Percentiles rank a stretch among this genome's conserved stretches.
Conservation (phyloP, 2,113 vertebrate genomes). For the Lycaon pictus region DNA sequence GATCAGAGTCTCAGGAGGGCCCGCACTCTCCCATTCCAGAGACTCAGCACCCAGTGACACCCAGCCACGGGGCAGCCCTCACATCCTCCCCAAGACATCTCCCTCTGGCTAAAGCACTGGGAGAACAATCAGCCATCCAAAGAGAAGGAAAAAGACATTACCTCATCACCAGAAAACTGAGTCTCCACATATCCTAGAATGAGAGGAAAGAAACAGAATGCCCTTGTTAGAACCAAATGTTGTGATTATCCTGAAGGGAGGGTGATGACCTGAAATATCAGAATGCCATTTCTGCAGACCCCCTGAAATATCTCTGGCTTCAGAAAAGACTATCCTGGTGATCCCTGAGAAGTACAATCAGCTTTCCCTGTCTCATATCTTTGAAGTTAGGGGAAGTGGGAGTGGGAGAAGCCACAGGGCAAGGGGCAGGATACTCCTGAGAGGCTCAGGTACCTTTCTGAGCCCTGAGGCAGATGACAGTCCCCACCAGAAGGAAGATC, state of each 20-base stretch:
- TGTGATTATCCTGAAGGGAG: not conserved
- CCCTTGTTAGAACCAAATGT: not conserved
- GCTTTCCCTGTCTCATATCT: not conserved
- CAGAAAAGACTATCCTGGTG: not conserved
- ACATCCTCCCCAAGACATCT: not conserved
- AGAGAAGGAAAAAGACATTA: not conserved
- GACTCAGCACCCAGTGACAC: no score
- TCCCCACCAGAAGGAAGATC: constrained; percentile 64
- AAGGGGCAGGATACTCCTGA: no score
- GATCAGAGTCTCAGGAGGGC: not conserved
- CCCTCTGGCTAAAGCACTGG: not conserved
- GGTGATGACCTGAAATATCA: not conserved
- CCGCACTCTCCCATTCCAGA: not conserved
- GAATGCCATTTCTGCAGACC: not conserved
- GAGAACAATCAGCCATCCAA: not conserved
- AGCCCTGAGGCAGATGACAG: constrained; percentile 29
- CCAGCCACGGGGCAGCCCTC: not conserved
- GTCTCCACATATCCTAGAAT: not conserved
- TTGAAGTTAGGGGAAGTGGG: not conserved
- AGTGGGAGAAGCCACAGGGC: fast-evolving
- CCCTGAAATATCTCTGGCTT: not conserved
- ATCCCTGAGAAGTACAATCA: not conserved
- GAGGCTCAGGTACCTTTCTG: constrained; percentile 72
- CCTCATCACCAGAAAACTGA: not conserved
- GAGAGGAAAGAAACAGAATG: not conserved